These are phyloP conservation scores for Bombycilla garrulus DNA, from an alignment of 2,113 vertebrate genomes.

Conservation along the genomic window DNA sequence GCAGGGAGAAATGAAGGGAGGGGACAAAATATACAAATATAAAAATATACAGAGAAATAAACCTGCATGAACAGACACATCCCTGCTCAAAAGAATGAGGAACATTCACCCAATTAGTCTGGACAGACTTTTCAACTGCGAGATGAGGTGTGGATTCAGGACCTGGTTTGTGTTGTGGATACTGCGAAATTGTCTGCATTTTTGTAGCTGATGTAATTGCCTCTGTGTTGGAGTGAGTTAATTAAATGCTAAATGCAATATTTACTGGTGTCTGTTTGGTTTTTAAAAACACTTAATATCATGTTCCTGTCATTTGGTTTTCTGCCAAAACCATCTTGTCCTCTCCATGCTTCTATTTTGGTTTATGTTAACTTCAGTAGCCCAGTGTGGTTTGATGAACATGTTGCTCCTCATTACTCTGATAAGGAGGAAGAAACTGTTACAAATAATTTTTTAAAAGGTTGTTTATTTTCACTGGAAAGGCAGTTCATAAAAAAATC, in stretches of 20 bases:
- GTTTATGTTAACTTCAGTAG: slow-evolving; percentile 57
- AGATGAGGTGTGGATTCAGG: not conserved
- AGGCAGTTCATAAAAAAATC: slow-evolving; percentile 18
- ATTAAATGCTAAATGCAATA: slow-evolving; percentile 56
- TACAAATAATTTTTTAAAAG: not conserved
- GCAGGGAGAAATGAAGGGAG: not conserved
- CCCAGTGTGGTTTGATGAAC: slow-evolving; percentile 80
- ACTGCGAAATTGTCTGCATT: not conserved
- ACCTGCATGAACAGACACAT: not conserved
- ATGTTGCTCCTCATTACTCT: slow-evolving; percentile 76
- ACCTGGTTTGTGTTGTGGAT: not conserved
- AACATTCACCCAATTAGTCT: not conserved
- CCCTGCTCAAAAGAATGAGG: not conserved
- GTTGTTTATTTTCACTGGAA: slow-evolving; percentile 75
- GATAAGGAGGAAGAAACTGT: slow-evolving; percentile 68
- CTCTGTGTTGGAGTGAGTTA: slow-evolving; percentile 6
- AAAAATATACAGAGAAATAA: not conserved
- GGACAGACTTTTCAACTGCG: not conserved
- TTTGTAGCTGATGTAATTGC: not conserved
- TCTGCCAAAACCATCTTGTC: not conserved
- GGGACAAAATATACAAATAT: not conserved
- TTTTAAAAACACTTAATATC: slow-evolving; percentile 8
- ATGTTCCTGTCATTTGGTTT: not conserved
- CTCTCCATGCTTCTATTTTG: not conserved
- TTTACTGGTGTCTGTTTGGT: slow-evolving; percentile 67